phyloP scores from a whole-genome alignment of 2,888 invertebrate species.

The Phalera bucephala region DNA sequence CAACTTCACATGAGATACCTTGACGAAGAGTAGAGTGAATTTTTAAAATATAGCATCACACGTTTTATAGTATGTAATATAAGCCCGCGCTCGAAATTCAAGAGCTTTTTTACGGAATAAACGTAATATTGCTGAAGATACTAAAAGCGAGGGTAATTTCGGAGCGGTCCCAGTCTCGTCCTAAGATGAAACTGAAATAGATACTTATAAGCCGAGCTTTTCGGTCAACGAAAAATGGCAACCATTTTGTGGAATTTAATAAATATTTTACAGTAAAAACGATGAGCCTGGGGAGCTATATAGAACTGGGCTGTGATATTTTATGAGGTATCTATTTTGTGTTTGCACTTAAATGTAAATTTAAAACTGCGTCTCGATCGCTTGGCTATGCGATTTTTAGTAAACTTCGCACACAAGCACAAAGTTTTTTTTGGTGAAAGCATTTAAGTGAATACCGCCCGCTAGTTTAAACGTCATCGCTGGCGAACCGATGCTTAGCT shows the following conservation, averaged over 20 bases:
- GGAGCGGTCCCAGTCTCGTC: constrained; percentile 9
- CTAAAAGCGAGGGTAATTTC: constrained; percentile 2
- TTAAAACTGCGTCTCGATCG: too few relatives aligned
- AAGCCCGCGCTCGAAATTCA: background rate
- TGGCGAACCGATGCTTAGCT: too few relatives aligned
- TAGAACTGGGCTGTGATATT: too few relatives aligned
- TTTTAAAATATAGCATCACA: background rate
- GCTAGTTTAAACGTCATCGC: too few relatives aligned
- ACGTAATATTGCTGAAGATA: constrained; percentile 3
- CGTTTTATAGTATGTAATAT: constrained; percentile 1
- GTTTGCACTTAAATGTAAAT: too few relatives aligned
- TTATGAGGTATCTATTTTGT: too few relatives aligned
- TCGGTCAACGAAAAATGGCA: constrained; percentile 13
- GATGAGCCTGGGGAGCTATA: too few relatives aligned
- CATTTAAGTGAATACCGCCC: too few relatives aligned
- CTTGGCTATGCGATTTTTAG: too few relatives aligned
- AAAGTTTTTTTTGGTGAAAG: too few relatives aligned
- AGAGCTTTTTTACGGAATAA: constrained; percentile 2
- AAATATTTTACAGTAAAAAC: constrained; percentile 3
- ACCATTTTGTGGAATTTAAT: constrained; percentile 2
- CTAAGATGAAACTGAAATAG: constrained; percentile 17
- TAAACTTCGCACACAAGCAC: too few relatives aligned
- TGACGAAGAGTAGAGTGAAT: background rate
- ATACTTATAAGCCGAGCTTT: constrained; percentile 25
- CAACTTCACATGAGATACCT: too few relatives aligned